These are phyloP conservation scores for Aspiorhynchus laticeps DNA, from an alignment of 2,113 vertebrate genomes.

Conservation along the genomic window DNA sequence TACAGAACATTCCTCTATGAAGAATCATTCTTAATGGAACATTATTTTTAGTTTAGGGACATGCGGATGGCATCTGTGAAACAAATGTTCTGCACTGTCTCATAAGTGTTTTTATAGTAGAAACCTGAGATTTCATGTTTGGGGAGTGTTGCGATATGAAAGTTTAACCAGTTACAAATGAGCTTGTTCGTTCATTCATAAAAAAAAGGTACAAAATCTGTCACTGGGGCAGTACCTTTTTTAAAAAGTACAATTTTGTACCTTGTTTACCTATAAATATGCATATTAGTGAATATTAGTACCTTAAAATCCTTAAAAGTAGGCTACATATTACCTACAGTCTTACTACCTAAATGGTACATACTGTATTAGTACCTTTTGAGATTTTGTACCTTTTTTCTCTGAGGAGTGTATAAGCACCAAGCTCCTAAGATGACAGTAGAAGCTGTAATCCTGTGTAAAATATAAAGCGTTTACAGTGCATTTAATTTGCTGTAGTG, in stretches of 20 bases:
- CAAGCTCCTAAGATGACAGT: no score
- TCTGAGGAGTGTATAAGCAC: no score
- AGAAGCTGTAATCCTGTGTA: no score
- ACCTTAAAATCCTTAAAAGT: no score
- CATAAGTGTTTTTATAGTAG: neutral
- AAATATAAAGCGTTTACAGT: no score
- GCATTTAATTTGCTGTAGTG: neutral
- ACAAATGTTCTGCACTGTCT: neutral
- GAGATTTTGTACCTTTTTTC: no score
- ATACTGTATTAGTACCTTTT: no score
- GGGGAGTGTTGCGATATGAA: neutral
- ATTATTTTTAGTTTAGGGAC: conserved; percentile 17
- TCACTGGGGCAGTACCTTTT: neutral
- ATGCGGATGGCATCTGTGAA: conserved; percentile 5
- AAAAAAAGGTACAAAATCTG: neutral
- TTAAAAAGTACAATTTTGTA: neutral
- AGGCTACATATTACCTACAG: no score
- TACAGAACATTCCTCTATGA: conserved; percentile 1
- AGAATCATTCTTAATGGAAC: neutral
- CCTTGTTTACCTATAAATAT: neutral
- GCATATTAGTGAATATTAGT: no score
- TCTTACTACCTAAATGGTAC: no score
- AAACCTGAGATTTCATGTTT: neutral
- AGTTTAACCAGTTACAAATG: neutral
- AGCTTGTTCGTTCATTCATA: neutral